Evolutionary conservation across 2,888 invertebrate genomes (phyloP).

Genomic region (Agrotis exclamationis): DNA sequence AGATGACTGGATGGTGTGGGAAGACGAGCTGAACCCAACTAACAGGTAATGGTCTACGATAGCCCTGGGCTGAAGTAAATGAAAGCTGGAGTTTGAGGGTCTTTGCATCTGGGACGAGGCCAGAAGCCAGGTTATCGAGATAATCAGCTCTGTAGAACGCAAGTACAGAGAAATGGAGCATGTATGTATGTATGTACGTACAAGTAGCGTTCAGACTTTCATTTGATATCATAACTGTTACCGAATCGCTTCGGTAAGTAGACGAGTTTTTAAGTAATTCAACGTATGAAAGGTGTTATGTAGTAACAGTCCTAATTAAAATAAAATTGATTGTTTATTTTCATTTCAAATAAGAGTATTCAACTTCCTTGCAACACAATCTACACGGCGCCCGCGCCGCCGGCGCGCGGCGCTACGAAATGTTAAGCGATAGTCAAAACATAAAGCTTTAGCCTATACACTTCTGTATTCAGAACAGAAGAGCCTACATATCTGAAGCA

Average conservation of each 20-base stretch:
- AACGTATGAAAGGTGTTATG: conserved; percentile 5
- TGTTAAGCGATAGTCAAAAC: neutral
- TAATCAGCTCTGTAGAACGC: neutral
- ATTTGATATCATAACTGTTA: conserved; percentile 11
- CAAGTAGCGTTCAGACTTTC: conserved; percentile 23
- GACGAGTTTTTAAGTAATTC: neutral
- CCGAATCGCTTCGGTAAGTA: neutral
- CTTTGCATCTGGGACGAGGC: neutral
- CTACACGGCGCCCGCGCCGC: neutral
- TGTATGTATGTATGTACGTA: neutral
- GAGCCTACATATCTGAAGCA: too few relatives aligned
- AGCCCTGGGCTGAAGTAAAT: too few relatives aligned
- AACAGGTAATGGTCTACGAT: neutral
- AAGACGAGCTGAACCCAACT: neutral
- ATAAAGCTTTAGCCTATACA: too few relatives aligned
- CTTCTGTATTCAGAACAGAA: too few relatives aligned
- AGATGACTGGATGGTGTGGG: neutral
- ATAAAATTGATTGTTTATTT: conserved; percentile 3
- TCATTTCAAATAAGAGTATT: neutral
- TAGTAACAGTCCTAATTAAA: neutral
- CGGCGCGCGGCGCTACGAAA: neutral
- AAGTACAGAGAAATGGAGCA: conserved; percentile 2
- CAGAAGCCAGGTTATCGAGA: neutral
- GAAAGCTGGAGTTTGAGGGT: neutral
- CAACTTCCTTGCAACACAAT: neutral